Evolutionary conservation across 2,888 invertebrate genomes (phyloP).

Genomic region (Pandemis corylana): DNA sequence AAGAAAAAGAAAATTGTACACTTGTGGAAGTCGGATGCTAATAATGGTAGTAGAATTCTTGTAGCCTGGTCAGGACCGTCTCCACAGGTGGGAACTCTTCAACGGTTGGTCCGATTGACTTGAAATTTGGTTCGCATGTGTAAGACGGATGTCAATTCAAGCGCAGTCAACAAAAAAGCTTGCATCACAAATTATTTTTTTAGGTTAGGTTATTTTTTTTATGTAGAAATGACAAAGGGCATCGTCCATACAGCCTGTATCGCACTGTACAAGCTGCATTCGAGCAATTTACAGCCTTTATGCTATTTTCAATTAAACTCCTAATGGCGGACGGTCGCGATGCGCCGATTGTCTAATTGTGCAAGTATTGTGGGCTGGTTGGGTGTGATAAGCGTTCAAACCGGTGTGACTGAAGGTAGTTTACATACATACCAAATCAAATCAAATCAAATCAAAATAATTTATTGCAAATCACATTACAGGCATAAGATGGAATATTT

Average conservation of each 20-base stretch:
- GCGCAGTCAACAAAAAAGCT: background rate
- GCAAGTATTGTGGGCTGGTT: slow-evolving; percentile 54
- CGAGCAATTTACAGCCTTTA: slow-evolving; percentile 86
- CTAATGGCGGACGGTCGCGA: slow-evolving; percentile 86
- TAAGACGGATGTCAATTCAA: too few relatives aligned
- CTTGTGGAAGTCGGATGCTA: too few relatives aligned
- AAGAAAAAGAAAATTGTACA: too few relatives aligned
- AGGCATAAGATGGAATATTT: too few relatives aligned
- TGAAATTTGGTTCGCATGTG: too few relatives aligned
- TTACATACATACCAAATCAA: too few relatives aligned
- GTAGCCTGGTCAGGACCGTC: too few relatives aligned
- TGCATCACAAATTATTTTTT: background rate
- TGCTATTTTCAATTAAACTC: slow-evolving; percentile 89
- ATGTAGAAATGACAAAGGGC: background rate
- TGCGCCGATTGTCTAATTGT: slow-evolving; percentile 83
- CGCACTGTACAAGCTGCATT: slow-evolving; percentile 63
- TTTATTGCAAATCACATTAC: too few relatives aligned
- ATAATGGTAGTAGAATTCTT: too few relatives aligned
- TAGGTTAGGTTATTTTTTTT: background rate
- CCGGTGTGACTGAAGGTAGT: slow-evolving; percentile 49
- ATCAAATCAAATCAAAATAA: too few relatives aligned
- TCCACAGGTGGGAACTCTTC: too few relatives aligned
- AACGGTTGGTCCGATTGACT: too few relatives aligned
- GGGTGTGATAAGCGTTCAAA: slow-evolving; percentile 48
- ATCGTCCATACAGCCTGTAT: background rate